Evolutionary conservation across 2,797 vertebrate species (phyloP), one percentile per base, ranked within the genome.

Genomic region (Graptemys geographica): DNA sequence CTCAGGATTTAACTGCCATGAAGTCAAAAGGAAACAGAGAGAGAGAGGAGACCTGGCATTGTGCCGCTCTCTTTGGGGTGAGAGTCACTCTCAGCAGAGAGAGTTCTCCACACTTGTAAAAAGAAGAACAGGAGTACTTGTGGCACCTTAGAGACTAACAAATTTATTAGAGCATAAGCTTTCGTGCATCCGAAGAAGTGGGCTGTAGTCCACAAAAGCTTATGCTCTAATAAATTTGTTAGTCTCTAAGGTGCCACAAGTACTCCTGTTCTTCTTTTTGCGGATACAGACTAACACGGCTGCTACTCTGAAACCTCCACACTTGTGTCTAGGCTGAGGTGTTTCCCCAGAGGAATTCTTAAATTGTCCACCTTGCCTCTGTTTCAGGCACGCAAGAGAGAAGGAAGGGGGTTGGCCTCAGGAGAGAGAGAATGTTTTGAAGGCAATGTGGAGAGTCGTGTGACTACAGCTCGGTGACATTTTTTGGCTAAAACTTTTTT

Each of bases 11-110:
- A 59, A 62, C 44, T 49, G 31, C 55, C 15, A 25, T 59, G 44
- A 33, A 83, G 56, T 49, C 44, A 83, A 59, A n/a, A 41, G 44
- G 49, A 0, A n/a, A 80, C 3, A n/a, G 1, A 7, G 51, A 69
- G 15, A 15, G 2, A 3, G 8, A 1, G 18, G 16, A 79, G 19
- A 47, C 23, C 9, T 1, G 9, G 72, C 23, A 2, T 37, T n/a
- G 8, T 33, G 59, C 18, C 15, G 5, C 33, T 33, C 27, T 55
- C 85, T 55, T 79, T 23, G 65, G 69, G 37, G 10, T 41, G 37
- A 74, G 19, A 44, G 5, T 41, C 33, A 18, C 62, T 65, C 25
- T 0, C 74, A 86, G 55, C 12, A 65, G 41, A 72, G 79, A 89
- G 51, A 31, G 19, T 10, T 51, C 33, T 57, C 15, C 33, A 72